Base-by-base conservation (phyloP, 37 sponge, comb jelly and placozoan genomes). In the Theonella swinhoei region DNA sequence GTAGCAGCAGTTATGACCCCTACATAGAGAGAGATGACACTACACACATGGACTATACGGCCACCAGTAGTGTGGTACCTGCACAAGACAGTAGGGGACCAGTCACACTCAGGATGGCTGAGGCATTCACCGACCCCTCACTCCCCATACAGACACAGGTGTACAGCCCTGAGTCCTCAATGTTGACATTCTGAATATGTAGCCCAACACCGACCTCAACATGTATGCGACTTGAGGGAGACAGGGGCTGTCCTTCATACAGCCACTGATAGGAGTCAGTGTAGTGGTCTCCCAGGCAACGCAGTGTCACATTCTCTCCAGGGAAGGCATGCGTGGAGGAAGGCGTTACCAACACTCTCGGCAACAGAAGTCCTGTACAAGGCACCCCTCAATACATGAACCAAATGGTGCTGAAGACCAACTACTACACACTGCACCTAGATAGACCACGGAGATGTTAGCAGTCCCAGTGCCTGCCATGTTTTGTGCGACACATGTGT, bases 151-250 rank as follows among this genome's bases (percentile, higher is more conserved):
- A 86, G 24, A 89, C 54, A 82, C 93, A 93, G 64, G 38, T 75
- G 76, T 93, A 93, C 34, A 38, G 60, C 20, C 93, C 93, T 7
- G 80, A 85, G 73, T 88, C 82, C 9, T 75, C 73, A 38, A 77
- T 76, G 14, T 29, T 65, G 39, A 80, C 83, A 29, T 70, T 37
- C n/a, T 3, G 25, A 11, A 93, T 64, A 30, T 60, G 47, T 7
- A 93, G 76, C 0, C 71, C 61, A 4, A 14, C 42, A 1, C 68
- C 78, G 4, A 14, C 32, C 1, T n/a, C 67, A 25, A 75, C 26
- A 20, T 7, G 41, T 19, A 75, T 39, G 3, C 54, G 54, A 14
- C 14, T 14, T 17, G 54, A 47, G 38, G 72, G 32, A 20, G 3
- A 58, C 32, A 76, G 33, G 42, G n/a, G 2, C 0, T 17, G 30